A percentile compares a stretch with the other conserved stretches of the same genome.
Evolutionary conservation across 2,113 vertebrate genomes (phyloP).

Genomic region (Falcunculus frontatus): DNA sequence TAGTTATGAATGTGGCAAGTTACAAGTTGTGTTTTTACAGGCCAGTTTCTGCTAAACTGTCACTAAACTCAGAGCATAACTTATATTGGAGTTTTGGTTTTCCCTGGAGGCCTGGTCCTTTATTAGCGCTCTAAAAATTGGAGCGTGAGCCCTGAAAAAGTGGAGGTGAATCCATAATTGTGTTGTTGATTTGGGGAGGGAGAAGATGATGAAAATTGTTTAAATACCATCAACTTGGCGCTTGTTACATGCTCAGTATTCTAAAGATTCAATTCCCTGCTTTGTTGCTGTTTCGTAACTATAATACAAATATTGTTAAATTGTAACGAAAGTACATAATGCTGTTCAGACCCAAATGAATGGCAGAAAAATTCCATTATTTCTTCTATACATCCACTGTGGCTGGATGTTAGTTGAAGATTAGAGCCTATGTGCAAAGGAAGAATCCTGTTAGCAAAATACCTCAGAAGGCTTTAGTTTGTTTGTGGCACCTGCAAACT

Average conservation of each 20-base stretch:
- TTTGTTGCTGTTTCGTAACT: neutral
- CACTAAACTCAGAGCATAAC: neutral
- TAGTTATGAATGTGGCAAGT: neutral
- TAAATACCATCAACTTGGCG: neutral
- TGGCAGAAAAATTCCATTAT: neutral
- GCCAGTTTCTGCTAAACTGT: neutral
- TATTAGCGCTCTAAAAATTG: neutral
- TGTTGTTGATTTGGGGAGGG: neutral
- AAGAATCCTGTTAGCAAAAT: neutral
- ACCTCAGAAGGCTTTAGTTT: neutral
- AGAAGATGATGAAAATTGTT: neutral
- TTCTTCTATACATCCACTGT: neutral
- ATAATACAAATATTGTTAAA: neutral
- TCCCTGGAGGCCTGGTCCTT: neutral
- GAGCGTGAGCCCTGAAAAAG: neutral
- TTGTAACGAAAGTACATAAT: neutral
- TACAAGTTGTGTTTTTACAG: neutral
- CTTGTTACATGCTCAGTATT: neutral
- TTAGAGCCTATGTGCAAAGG: neutral
- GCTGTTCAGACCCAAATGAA: neutral
- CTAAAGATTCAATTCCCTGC: neutral
- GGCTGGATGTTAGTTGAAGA: neutral
- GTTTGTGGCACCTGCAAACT: neutral
- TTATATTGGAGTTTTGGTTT: neutral
- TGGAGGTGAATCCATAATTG: neutral